phyloP scores from a whole-genome alignment of 2,797 vertebrate species.

The Sarcophilus harrisii region DNA sequence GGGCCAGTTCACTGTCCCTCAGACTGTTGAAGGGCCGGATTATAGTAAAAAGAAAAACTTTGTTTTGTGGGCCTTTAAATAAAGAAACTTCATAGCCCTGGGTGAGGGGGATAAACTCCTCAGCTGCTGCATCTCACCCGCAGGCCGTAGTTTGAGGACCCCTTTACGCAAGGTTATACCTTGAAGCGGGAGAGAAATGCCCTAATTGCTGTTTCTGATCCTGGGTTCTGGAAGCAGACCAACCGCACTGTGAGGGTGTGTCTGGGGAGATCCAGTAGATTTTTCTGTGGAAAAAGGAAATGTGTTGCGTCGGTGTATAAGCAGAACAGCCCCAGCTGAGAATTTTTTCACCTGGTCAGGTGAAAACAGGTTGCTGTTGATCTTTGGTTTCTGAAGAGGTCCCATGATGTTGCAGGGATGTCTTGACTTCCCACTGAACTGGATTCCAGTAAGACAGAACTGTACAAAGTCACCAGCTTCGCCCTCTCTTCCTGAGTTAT shows the following conservation, averaged over 20 bases:
- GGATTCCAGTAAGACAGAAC: not conserved
- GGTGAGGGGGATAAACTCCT: too few species aligned
- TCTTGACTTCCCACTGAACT: not conserved
- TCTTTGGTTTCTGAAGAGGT: not conserved
- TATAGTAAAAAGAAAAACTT: too few species aligned
- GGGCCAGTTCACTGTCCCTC: too few species aligned
- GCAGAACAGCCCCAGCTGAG: not conserved
- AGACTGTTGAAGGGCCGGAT: too few species aligned
- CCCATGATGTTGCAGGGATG: not conserved
- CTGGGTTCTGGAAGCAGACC: not conserved
- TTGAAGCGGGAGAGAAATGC: not conserved
- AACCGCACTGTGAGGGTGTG: not conserved
- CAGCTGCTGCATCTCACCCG: too few species aligned
- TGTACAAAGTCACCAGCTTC: not conserved
- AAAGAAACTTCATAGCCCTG: too few species aligned
- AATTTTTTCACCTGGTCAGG: not conserved
- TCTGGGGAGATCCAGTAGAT: not conserved
- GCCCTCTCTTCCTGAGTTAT: not conserved
- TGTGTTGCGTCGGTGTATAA: not conserved
- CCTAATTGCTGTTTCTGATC: not conserved
- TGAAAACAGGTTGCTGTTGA: not conserved
- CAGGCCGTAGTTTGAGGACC: too few species aligned
- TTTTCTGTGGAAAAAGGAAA: not conserved
- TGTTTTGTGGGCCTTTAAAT: too few species aligned
- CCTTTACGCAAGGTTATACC: too few species aligned